Evolutionary conservation across 2,113 vertebrate species (phyloP).

Genomic region (Dicaeum eximium): DNA sequence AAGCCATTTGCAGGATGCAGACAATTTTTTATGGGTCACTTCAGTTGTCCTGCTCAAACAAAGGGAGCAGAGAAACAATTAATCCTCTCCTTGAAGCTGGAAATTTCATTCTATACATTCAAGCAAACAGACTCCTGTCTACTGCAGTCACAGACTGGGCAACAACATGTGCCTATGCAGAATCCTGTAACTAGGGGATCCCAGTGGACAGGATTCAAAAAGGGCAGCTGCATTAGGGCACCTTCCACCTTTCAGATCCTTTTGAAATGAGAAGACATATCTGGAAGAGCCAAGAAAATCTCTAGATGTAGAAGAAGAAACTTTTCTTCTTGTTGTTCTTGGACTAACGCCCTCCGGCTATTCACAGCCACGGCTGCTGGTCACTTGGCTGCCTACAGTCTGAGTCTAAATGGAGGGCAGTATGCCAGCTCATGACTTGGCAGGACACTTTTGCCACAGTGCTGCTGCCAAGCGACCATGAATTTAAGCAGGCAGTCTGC

Average conservation of each 20-base stretch:
- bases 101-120: neutral
- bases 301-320: neutral
- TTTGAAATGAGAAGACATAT: neutral
- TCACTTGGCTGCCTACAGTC: constrained; percentile 69
- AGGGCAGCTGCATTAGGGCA: neutral
- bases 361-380: constrained; percentile 67
- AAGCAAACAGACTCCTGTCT: neutral
- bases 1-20: neutral
- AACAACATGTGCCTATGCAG: neutral
- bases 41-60: neutral
- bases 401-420: constrained; percentile 66
- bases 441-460: constrained; percentile 9
- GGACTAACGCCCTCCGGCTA: constrained; percentile 31
- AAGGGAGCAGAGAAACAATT: neutral
- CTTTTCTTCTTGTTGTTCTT: constrained; percentile 38
- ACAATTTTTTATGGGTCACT: neutral
- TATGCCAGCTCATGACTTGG: constrained; percentile 48
- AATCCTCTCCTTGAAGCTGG: neutral
- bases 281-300: constrained; percentile 23
- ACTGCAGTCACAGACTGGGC: neutral
- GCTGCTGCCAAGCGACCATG: constrained; percentile 46
- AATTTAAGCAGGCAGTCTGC: constrained; percentile 13
- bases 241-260: neutral
- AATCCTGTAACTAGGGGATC: neutral
- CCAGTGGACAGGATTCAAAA: neutral